Evolutionary conservation across 2,888 invertebrate genomes (phyloP), one percentile per base, ranked within the genome.

Genomic region (Aspidiotus destructor): DNA sequence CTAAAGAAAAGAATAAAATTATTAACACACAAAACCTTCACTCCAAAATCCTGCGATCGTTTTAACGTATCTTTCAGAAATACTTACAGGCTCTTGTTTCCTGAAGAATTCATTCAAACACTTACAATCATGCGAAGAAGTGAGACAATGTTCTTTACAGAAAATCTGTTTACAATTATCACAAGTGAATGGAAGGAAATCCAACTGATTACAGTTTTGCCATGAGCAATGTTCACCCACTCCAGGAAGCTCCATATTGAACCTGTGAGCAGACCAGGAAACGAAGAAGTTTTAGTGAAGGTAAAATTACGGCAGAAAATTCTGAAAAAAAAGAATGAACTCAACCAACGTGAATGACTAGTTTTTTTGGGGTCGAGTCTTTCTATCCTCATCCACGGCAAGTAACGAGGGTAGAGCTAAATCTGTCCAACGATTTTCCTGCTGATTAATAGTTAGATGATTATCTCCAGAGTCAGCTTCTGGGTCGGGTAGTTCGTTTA

Each of bases 381-480:
- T 52, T 13, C 68, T 57, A 15, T 68, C 53, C 40, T 68, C 68
- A 16, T 68, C 68, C 6, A 68, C 40, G 11, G 68, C 60, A 17
- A 60, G 60, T 13, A 60, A 41, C 11, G 68, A 68, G 10, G 70
- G 62, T 11, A 84, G 76, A 70, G 82, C 81, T 67, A 83, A 78
- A 75, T 84, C 84, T 81, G 83, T 78, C 88, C 88, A 84, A 82
- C 83, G 82, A 75, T 86, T 85, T 75, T 90, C 89, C 76, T 89
- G 90, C 77, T 96, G 94, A 76, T 88, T 88, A 8, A 95, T 80
- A 0, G 93, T 93, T 76, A 94, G 85, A 75, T 89, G 89, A 6
- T 91, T 88, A 79, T 94, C 94, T 28, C 90, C 92, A 73, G 89
- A 89, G 77, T 96, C 95, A 2, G 92, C 90, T 77, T 92, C 92